Base-by-base conservation (phyloP, 1,140 invertebrate species). In the Akabosia matsudoensis region DNA sequence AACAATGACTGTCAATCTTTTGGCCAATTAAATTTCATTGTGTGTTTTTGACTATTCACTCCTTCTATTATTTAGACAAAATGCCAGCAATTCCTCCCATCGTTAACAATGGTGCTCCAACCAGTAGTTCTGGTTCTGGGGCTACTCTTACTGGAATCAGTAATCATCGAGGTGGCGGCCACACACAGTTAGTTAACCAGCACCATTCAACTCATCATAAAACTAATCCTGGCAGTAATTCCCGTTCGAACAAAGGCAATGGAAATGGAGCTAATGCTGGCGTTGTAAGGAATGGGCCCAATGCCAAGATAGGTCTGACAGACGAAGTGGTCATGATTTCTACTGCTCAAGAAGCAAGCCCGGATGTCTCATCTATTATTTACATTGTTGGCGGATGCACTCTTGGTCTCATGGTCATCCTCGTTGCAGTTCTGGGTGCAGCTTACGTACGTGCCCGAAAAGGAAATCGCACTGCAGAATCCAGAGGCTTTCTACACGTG, bases 401-500 rank as follows among this genome's bases (percentile, higher is more conserved):
- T 74, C 64, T 81, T n/a, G 80, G 78, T 4, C 70, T 81, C 33
- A 70, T 81, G 61, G 37, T 79, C 45, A 79, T 79, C 52, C 74
- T 81, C 10, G 33, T 78, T 7, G 74, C 74, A 26, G 33, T 79
- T 1, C 75, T 78, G 14, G 45, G 72, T 7, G 76, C 75, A 33
- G 78, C 76, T 34, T 81, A 79, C 30, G 72, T 81, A 3, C n/a
- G 80, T 67, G 78, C 78, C 30, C 78, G 75, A 67, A 81, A 81
- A 73, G 80, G 74, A 33, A 74, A 54, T 33, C 33, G 70, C 33
- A 45, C 76, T 24, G 80, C 80, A 26, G 80, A 79, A 64, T 81
- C 80, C 34, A 74, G 70, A 52, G 80, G 78, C 67, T 81, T 81
- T 64, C 56, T 81, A 70, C 78, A 81, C 75, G 76, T 81, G 80